These are phyloP conservation scores for Galemys pyrenaicus DNA, from an alignment of 2,113 vertebrate species.

Conservation along the genomic window DNA sequence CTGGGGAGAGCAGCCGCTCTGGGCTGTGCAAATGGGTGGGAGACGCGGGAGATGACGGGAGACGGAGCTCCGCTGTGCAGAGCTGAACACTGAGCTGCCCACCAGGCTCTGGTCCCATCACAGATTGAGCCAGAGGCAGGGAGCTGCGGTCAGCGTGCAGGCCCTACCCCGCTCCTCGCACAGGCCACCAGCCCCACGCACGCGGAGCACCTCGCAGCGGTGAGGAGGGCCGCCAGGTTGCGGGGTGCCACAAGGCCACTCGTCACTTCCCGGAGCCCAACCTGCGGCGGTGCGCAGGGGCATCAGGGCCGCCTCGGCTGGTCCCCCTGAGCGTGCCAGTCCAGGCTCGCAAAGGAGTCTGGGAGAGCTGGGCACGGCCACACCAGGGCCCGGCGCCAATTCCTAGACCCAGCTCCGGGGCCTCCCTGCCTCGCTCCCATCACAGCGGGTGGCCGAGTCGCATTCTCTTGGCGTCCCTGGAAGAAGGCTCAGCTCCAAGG, in stretches of 20 bases:
- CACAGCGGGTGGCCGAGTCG: fast-evolving
- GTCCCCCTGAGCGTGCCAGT: background rate
- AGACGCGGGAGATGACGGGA: background rate
- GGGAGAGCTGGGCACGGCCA: background rate
- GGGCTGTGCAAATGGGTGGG: no score
- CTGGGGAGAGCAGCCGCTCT: background rate
- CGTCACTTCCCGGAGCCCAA: background rate
- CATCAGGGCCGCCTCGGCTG: background rate
- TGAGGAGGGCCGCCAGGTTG: background rate
- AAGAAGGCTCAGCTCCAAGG: background rate
- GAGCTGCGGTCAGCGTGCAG: background rate
- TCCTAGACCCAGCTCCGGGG: no score
- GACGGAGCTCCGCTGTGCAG: background rate
- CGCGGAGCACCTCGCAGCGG: background rate
- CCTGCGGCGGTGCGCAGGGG: background rate
- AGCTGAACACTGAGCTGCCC: fast-evolving
- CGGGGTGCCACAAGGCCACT: fast-evolving
- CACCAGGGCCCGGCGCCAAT: background rate
- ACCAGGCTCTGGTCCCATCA: background rate
- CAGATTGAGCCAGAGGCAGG: fast-evolving
- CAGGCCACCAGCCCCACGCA: background rate
- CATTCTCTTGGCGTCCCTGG: background rate
- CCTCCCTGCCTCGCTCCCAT: no score
- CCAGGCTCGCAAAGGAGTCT: no score
- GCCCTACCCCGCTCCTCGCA: no score